These are phyloP conservation scores for Sminthurinus aureus DNA, from an alignment of 2,888 invertebrate genomes.

Conservation along the genomic window DNA sequence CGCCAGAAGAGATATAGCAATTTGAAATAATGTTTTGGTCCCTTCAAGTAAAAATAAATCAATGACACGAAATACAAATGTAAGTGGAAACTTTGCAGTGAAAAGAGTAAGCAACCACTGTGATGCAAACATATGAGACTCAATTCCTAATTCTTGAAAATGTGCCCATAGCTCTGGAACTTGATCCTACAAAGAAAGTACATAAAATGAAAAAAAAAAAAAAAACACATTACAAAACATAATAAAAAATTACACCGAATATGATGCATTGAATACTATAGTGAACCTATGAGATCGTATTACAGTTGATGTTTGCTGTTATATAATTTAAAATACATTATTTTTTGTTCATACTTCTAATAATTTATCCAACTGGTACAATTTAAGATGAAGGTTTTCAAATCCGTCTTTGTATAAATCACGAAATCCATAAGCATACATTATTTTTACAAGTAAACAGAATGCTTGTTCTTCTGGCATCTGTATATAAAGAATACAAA, in stretches of 20 bases:
- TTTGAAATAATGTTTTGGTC: constrained; percentile 93
- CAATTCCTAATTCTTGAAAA: constrained; percentile 84
- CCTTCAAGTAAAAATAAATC: constrained; percentile 96
- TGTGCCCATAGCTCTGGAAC: constrained; percentile 81
- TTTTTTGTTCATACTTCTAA: constrained; percentile 76
- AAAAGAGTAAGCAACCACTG: constrained; percentile 99
- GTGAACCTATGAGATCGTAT: not conserved
- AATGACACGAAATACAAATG: constrained; percentile 95
- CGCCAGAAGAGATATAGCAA: constrained; percentile 90
- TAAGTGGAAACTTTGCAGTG: constrained; percentile 97
- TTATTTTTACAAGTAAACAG: constrained; percentile 92
- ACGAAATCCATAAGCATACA: constrained; percentile 94
- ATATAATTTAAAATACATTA: not conserved
- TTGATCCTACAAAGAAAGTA: constrained; percentile 79
- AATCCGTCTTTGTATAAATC: constrained; percentile 97
- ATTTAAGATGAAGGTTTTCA: constrained; percentile 90
- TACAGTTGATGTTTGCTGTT: no score
- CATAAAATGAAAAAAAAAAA: not conserved
- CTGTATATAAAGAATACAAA: constrained; percentile 66
- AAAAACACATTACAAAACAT: no score
- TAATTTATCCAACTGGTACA: constrained; percentile 92
- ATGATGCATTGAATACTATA: not conserved
- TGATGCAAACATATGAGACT: constrained; percentile 92
- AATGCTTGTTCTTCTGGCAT: constrained; percentile 99
- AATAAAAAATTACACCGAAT: not conserved